phyloP scores from a whole-genome alignment of 1,140 invertebrate species.

The Bombus confusus region DNA sequence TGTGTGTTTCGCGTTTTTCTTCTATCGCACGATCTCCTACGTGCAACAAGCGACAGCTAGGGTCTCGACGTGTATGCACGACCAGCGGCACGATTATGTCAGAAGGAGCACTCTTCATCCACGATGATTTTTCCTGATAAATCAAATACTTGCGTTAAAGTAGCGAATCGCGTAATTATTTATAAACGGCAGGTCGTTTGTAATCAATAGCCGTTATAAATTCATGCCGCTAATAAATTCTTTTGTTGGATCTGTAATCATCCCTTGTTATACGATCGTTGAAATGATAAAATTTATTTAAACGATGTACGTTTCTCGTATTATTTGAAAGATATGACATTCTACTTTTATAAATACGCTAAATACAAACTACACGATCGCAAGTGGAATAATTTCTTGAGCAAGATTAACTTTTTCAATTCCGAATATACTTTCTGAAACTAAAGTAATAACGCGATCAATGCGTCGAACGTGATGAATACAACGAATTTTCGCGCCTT shows the following conservation, averaged over 20 bases:
- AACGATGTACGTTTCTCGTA: not conserved
- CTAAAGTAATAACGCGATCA: too few species aligned
- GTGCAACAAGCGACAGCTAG: constrained; percentile 43
- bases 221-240: not conserved
- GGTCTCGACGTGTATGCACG: constrained; percentile 27
- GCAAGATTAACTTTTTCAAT: too few species aligned
- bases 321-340: too few species aligned
- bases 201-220: not conserved
- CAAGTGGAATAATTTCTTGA: not conserved
- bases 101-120: constrained; percentile 16
- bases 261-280: not conserved
- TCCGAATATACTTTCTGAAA: too few species aligned
- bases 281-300: not conserved
- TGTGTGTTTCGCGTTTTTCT: constrained; percentile 23
- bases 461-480: not conserved
- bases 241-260: not conserved
- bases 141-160: not conserved
- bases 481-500: not conserved
- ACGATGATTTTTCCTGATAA: constrained; percentile 4
- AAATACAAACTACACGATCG: not conserved
- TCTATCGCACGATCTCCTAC: constrained; percentile 48
- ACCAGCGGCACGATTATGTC: constrained; percentile 14
- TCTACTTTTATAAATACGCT: not conserved
- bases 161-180: not conserved
- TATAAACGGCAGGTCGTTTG: not conserved